Evolutionary conservation across 2,797 vertebrate species (phyloP).

Genomic region (Phoeniculus purpureus): DNA sequence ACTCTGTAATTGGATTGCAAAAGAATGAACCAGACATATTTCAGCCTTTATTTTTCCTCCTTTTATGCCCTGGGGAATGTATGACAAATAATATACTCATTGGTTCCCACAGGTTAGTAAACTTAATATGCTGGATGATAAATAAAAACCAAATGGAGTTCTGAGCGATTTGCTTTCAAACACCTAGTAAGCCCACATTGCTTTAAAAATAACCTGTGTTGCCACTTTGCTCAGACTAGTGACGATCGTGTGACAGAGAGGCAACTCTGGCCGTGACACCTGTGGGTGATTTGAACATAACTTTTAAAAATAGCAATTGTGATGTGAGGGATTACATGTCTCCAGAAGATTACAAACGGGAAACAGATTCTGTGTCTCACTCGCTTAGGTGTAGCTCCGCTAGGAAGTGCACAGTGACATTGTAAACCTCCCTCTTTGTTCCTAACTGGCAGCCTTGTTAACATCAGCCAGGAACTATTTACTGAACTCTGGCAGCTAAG

Average conservation of each 20-base stretch:
- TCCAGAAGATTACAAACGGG: conserved; percentile 22
- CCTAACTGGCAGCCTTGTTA: conserved; percentile 39
- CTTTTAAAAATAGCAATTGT: conserved; percentile 17
- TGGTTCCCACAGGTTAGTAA: conserved; percentile 21
- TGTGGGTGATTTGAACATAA: conserved; percentile 33
- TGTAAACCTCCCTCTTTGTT: conserved; percentile 30
- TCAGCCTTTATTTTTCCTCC: background rate
- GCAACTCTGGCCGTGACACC: background rate
- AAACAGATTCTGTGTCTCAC: conserved; percentile 26
- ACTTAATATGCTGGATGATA: background rate
- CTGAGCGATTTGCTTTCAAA: conserved; percentile 10
- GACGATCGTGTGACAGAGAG: conserved; percentile 10
- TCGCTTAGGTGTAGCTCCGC: conserved; percentile 15
- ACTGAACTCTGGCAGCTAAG: conserved; percentile 15
- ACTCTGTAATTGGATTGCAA: background rate
- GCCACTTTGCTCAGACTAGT: background rate
- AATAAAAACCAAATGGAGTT: conserved; percentile 27
- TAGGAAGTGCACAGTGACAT: conserved; percentile 44
- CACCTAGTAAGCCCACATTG: background rate
- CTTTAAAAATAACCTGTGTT: conserved; percentile 49
- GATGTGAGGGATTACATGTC: conserved; percentile 9
- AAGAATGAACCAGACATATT: conserved; percentile 2
- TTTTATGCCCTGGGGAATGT: background rate
- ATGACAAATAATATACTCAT: background rate
- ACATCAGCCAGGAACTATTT: conserved; percentile 27